These are phyloP conservation scores for Anseranas semipalmata DNA, from an alignment of 2,113 vertebrate species.

Conservation along the genomic window DNA sequence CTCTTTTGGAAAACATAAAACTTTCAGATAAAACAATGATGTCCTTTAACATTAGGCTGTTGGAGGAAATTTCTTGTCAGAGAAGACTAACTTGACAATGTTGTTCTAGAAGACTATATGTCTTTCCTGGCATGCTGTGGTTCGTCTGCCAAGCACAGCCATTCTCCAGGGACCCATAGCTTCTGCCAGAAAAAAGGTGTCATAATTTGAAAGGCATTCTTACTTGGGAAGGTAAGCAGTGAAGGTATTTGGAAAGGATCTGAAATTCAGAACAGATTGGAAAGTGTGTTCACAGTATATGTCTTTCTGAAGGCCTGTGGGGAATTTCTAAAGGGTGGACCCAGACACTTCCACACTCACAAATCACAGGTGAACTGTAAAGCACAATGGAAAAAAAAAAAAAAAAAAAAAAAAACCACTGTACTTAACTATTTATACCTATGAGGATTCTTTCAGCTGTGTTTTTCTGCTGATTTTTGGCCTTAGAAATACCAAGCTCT, in stretches of 20 bases:
- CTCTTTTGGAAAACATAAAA: background rate
- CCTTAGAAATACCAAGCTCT: background rate
- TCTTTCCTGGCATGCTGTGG: background rate
- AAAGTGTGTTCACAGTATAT: background rate
- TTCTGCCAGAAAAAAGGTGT: background rate
- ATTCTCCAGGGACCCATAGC: background rate
- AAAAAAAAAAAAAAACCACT: background rate
- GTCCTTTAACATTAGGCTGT: background rate
- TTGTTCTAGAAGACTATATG: background rate
- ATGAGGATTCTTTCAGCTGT: background rate
- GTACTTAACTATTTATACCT: background rate
- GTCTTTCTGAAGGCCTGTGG: background rate
- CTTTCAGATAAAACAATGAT: background rate
- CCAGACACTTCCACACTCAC: background rate
- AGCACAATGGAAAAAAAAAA: background rate
- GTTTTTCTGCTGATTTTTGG: background rate
- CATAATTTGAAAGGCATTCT: background rate
- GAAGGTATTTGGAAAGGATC: background rate
- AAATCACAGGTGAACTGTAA: background rate
- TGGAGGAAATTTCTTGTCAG: background rate
- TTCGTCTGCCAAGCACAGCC: background rate
- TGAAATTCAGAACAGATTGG: background rate
- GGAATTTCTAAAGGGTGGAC: background rate
- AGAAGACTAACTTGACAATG: background rate
- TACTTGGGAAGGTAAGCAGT: background rate